Evolutionary conservation across 2,888 invertebrate genomes (phyloP).

Genomic region (Clivina fossor): DNA sequence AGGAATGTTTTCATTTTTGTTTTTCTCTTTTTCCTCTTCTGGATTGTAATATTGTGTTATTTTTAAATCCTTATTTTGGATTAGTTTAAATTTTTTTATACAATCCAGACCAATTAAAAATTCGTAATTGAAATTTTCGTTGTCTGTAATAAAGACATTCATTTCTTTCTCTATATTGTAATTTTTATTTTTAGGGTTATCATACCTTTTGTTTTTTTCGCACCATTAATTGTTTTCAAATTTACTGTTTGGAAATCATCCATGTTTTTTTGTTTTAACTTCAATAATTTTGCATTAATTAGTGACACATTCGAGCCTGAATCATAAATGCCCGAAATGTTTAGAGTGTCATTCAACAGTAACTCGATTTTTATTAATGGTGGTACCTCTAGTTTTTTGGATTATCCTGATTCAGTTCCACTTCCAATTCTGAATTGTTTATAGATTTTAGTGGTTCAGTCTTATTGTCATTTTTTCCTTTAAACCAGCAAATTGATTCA

Average conservation of each 20-base stretch:
- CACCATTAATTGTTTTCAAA: conserved; percentile 36
- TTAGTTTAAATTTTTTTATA: conserved; percentile 35
- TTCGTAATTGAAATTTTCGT: conserved; percentile 38
- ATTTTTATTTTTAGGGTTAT: conserved; percentile 36
- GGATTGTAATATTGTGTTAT: conserved; percentile 34
- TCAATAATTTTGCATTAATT: conserved; percentile 29
- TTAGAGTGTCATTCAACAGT: conserved; percentile 16
- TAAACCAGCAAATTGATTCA: conserved; percentile 19
- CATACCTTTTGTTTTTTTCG: conserved; percentile 35
- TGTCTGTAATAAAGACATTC: conserved; percentile 36
- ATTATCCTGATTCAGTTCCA: too few relatives aligned
- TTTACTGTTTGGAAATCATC: too few relatives aligned
- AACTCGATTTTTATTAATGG: conserved; percentile 30
- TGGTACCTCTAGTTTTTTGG: conserved; percentile 32
- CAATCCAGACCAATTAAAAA: conserved; percentile 36
- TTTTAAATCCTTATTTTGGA: conserved; percentile 34
- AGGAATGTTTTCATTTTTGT: too few relatives aligned
- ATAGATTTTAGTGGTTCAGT: conserved; percentile 9
- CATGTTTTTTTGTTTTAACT: conserved; percentile 20
- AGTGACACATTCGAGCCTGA: conserved; percentile 28
- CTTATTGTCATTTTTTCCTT: conserved; percentile 12
- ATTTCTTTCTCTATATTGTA: conserved; percentile 34
- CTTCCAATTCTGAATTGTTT: conserved; percentile 28
- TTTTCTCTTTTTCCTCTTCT: conserved; percentile 41
- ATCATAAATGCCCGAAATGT: conserved; percentile 25